Evolutionary conservation across 1,140 invertebrate species (phyloP).

Genomic region (Zophobas morio): DNA sequence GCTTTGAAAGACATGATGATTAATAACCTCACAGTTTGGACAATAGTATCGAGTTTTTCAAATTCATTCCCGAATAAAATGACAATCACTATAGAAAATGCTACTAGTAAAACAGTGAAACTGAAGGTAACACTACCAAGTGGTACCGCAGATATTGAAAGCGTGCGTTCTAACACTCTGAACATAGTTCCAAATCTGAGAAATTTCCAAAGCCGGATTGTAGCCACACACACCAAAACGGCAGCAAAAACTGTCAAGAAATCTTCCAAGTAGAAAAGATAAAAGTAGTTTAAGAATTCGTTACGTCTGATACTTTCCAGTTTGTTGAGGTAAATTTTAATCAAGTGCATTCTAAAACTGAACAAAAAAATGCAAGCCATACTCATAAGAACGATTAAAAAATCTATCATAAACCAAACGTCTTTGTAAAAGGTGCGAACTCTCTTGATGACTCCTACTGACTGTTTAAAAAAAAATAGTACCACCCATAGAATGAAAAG

Average conservation of each 20-base stretch:
- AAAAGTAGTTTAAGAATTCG: slow-evolving; percentile 57
- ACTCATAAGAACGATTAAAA: slow-evolving; percentile 50
- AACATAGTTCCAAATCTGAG: slow-evolving; percentile 56
- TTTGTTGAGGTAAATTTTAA: slow-evolving; percentile 25
- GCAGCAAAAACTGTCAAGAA: slow-evolving; percentile 50
- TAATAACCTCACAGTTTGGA: slow-evolving; percentile 15
- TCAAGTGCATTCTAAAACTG: slow-evolving; percentile 10
- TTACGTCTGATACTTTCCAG: slow-evolving; percentile 55
- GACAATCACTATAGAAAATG: slow-evolving; percentile 47
- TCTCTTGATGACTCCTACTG: slow-evolving; percentile 19
- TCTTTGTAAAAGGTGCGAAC: slow-evolving; percentile 22
- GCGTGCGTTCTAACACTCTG: slow-evolving; percentile 56
- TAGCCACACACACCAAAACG: slow-evolving; percentile 54
- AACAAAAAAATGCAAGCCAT: slow-evolving; percentile 27
- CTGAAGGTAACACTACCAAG: slow-evolving; percentile 48
- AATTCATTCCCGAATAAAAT: slow-evolving; percentile 32
- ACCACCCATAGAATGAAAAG: slow-evolving; percentile 13
- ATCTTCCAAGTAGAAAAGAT: slow-evolving; percentile 54
- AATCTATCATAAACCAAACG: slow-evolving; percentile 48
- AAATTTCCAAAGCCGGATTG: slow-evolving; percentile 58
- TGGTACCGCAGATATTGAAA: slow-evolving; percentile 35
- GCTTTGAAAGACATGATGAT: slow-evolving; percentile 37
- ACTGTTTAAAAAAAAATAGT: slow-evolving; percentile 32
- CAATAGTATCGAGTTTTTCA: slow-evolving; percentile 35
- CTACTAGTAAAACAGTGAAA: slow-evolving; percentile 45